Evolutionary conservation across 2,113 vertebrate genomes (phyloP).

Genomic region (Pheucticus melanocephalus): DNA sequence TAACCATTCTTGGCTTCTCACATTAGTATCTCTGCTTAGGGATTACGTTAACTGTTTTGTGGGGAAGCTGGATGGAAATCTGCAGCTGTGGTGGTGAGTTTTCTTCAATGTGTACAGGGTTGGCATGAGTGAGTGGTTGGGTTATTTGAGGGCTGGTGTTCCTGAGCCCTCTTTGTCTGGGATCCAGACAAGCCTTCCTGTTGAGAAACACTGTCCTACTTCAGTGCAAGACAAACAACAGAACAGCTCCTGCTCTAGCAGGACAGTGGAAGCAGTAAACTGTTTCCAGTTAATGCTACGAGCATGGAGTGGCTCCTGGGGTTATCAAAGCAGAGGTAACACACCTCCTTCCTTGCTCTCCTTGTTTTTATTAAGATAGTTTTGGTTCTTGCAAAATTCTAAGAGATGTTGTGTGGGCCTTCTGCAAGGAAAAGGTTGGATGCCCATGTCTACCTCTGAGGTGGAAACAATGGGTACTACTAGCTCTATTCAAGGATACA

Average conservation of each 20-base stretch:
- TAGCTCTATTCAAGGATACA: background rate
- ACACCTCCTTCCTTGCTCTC: background rate
- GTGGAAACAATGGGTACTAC: background rate
- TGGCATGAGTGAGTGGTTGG: background rate
- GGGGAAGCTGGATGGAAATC: constrained; percentile 29
- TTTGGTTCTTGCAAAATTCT: background rate
- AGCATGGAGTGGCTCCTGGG: background rate
- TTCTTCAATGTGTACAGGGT: background rate
- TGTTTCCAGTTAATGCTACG: constrained; percentile 28
- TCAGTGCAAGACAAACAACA: constrained; percentile 60
- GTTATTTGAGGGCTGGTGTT: constrained; percentile 69
- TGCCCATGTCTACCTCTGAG: background rate
- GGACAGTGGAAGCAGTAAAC: background rate
- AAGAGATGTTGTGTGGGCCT: background rate
- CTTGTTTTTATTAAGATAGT: background rate
- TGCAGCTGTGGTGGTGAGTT: background rate
- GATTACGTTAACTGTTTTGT: constrained; percentile 33
- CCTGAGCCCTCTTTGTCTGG: constrained; percentile 47
- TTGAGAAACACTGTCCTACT: constrained; percentile 69
- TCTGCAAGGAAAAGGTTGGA: background rate
- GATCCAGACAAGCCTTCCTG: constrained; percentile 47
- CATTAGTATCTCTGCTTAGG: background rate
- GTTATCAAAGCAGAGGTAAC: background rate
- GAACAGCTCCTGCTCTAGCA: constrained; percentile 26
- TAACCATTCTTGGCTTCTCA: background rate